A percentile compares a stretch with the other conserved stretches of the same genome.
Evolutionary conservation across 2,113 vertebrate species (phyloP).

Genomic region (Rhabdornis inornatus): DNA sequence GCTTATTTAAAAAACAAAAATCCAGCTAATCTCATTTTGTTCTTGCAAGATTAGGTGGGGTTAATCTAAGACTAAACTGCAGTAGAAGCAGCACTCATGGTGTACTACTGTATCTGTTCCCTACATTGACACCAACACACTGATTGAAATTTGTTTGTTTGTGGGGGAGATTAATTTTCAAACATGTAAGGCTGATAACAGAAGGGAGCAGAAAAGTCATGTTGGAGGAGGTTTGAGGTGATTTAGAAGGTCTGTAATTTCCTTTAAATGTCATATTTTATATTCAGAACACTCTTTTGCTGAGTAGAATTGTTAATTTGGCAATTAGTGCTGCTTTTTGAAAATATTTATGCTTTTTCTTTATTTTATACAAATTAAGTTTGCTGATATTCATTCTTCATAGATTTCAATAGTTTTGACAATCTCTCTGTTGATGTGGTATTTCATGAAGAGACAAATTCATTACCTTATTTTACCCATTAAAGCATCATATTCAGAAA

Average conservation of each 20-base stretch:
- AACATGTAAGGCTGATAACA: neutral
- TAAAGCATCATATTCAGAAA: neutral
- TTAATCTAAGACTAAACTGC: neutral
- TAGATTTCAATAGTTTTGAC: neutral
- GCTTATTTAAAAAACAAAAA: neutral
- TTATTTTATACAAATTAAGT: neutral
- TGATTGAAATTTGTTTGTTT: neutral
- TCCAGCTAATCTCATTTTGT: fast-evolving
- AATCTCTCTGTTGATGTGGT: neutral
- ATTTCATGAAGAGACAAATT: neutral
- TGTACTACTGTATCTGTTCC: neutral
- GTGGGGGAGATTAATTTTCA: neutral
- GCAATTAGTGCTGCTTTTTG: neutral
- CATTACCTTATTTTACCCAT: neutral
- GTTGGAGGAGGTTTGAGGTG: neutral
- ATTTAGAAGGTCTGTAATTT: neutral
- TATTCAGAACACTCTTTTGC: neutral
- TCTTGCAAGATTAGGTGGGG: neutral
- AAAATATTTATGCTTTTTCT: neutral
- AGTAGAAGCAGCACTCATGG: neutral
- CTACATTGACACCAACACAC: neutral
- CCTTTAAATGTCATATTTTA: neutral
- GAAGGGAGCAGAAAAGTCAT: neutral
- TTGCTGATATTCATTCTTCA: neutral
- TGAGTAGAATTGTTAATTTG: neutral